phyloP scores from a whole-genome alignment of 1,140 invertebrate genomes.

The Akabosia matsudoensis region DNA sequence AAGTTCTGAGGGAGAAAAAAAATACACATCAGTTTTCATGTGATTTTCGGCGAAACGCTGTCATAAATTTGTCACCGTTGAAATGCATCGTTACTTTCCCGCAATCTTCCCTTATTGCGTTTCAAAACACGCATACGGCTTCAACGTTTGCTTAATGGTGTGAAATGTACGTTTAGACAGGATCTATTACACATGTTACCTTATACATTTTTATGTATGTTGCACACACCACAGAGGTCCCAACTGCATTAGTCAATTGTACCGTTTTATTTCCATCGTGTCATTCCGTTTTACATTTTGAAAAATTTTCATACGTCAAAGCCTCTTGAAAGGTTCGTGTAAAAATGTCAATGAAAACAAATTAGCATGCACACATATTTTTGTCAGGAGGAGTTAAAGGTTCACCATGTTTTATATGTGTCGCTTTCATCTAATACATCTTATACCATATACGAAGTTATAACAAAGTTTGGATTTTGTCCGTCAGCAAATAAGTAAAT shows the following conservation, averaged over 20 bases:
- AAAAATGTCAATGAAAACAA: slow-evolving; percentile 22
- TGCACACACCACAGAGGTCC: background rate
- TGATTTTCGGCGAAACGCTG: too few relatives aligned
- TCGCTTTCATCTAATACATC: too few relatives aligned
- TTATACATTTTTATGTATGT: background rate
- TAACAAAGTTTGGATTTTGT: too few relatives aligned
- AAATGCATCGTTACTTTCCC: background rate
- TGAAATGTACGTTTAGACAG: slow-evolving; percentile 7
- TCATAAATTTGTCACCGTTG: too few relatives aligned
- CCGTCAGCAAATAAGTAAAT: too few relatives aligned
- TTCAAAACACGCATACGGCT: background rate
- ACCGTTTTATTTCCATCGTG: background rate
- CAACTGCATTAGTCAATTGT: background rate
- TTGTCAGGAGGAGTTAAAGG: background rate
- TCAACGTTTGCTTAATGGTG: background rate
- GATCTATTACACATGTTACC: slow-evolving; percentile 20
- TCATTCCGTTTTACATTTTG: background rate
- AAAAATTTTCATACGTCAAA: slow-evolving; percentile 10
- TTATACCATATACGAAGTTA: too few relatives aligned
- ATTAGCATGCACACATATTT: slow-evolving; percentile 6
- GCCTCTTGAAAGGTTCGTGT: slow-evolving; percentile 2
- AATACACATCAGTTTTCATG: too few relatives aligned
- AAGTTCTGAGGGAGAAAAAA: too few relatives aligned
- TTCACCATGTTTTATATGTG: too few relatives aligned
- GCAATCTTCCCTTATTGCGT: background rate